Base-by-base conservation (phyloP, 2,113 vertebrate species). In the Sphaerodactylus townsendi region DNA sequence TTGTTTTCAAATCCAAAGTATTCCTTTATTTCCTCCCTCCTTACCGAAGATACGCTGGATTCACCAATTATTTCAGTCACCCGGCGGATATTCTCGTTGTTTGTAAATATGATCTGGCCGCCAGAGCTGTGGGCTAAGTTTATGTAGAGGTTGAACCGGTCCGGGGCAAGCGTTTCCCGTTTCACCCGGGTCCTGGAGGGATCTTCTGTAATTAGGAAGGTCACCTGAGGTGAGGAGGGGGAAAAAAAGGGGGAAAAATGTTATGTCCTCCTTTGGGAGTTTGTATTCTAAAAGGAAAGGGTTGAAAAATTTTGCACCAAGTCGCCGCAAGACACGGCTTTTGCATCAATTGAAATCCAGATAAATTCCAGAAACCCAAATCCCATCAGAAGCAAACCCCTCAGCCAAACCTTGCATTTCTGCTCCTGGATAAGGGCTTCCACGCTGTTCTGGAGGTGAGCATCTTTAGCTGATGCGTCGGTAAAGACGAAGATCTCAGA, bases 401-500 rank as follows among this genome's bases (percentile, higher is more conserved):
- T 8, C 37, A 75, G 39, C 87, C 92, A 81, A n/a, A 97, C 98
- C 95, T 97, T 97, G 94, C 95, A 97, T 83, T 94, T 96, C 84
- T 95, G 96, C 84, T 97, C 96, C 41, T 93, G 95, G 5, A 94
- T 89, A 7, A 97, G 94, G 37, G 97, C 96, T 83, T 97, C 97
- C 62, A 98, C 95, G 0, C 89, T 90, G 72, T 89, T 94, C 79
- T 95, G 96, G 83, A 98, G 90, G 87, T 97, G 90, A 21, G 84
- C 91, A 1, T 98, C 97, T 93, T 98, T 98, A 30, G 97, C 96
- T 17, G 97, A 97, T 15, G 98, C 97, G 1, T 98, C 97, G 0
- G 98, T 98, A 92, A 98, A 98, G 3, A 98, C 97, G 62, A 97
- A 98, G 90, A 98, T 96, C 82, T 98, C 97, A 5, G 98, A 98